Conservation (phyloP, 2,113 vertebrate species). For the Tragelaphus strepsiceros region DNA sequence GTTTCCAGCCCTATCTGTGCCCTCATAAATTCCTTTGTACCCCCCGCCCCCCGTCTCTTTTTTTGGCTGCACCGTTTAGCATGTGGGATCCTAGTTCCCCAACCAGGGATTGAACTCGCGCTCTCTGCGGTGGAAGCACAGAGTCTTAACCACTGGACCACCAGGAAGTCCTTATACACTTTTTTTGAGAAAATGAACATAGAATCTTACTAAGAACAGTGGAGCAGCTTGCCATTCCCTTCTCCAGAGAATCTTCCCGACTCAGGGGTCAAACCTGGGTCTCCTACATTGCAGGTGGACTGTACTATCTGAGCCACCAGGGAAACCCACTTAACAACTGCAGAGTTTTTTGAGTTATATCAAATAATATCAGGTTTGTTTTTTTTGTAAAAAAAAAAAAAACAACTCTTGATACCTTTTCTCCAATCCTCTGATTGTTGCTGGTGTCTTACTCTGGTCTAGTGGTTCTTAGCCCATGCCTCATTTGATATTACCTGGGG, state of each 20-base stretch:
- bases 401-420: background rate
- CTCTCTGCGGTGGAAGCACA: rapidly evolving
- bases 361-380: background rate
- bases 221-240: background rate
- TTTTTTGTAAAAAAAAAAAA: background rate
- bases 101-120: background rate
- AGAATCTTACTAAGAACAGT: background rate
- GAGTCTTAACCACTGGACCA: background rate
- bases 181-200: background rate
- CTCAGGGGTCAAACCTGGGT: background rate
- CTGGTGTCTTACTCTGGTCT: background rate
- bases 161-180: background rate
- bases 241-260: background rate
- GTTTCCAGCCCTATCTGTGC: background rate
- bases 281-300: background rate
- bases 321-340: background rate
- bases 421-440: background rate
- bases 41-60: rapidly evolving
- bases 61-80: background rate
- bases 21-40: background rate
- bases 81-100: background rate
- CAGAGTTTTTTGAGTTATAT: background rate
- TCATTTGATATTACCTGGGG: background rate
- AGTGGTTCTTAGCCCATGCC: background rate
- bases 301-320: background rate